These are phyloP conservation scores for Andrena cerasifolii DNA, from an alignment of 1,140 invertebrate genomes.

Conservation along the genomic window DNA sequence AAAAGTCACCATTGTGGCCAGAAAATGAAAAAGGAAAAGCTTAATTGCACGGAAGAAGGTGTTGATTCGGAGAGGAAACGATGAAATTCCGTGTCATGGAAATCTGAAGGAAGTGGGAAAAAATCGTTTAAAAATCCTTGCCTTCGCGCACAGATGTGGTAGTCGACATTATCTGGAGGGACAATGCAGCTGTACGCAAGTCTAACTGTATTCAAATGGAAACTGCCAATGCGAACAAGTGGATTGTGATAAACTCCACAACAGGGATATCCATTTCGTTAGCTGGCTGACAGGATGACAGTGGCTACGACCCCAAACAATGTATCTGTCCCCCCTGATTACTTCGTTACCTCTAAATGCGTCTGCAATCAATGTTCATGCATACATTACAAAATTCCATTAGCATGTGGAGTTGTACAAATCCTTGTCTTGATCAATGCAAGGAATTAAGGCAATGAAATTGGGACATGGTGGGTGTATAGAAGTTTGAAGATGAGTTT, in stretches of 20 bases:
- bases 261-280: slow-evolving; percentile 53
- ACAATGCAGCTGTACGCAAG: slow-evolving; percentile 57
- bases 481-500: too few relatives aligned
- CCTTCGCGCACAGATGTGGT: slow-evolving; percentile 2
- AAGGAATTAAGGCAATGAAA: too few relatives aligned
- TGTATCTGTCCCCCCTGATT: slow-evolving; percentile 20
- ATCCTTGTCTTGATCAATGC: not conserved
- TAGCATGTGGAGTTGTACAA: not conserved
- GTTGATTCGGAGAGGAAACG: not conserved
- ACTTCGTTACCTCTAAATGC: slow-evolving; percentile 1
- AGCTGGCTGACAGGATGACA: slow-evolving; percentile 48
- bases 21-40: not conserved
- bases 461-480: too few relatives aligned
- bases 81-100: slow-evolving; percentile 36
- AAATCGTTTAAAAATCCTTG: not conserved
- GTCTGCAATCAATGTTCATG: not conserved
- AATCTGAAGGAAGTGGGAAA: too few relatives aligned
- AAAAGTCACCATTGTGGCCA: too few relatives aligned
- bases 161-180: slow-evolving; percentile 37
- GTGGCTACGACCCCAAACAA: slow-evolving; percentile 41
- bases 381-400: not conserved
- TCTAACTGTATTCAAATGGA: slow-evolving; percentile 52
- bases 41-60: not conserved
- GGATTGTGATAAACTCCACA: slow-evolving; percentile 55
- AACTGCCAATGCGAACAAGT: slow-evolving; percentile 51